phyloP scores from a whole-genome alignment of 2,888 invertebrate genomes.

The Hydraecia micacea region DNA sequence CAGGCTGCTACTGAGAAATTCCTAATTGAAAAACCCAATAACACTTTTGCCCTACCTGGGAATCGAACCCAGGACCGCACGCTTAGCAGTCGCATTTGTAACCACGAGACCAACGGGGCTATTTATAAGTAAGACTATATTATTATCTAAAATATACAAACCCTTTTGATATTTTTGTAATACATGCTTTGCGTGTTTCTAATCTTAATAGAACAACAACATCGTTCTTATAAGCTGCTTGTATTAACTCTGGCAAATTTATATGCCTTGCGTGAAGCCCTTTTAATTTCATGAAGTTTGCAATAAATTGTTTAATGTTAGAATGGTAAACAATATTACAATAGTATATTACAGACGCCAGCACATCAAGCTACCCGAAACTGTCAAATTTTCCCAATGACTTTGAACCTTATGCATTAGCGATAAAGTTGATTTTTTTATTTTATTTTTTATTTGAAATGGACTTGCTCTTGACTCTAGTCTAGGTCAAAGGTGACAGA shows the following conservation, averaged over 20 bases:
- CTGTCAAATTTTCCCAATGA: no score
- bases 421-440: no score
- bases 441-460: no score
- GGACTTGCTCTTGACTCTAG: no score
- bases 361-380: no score
- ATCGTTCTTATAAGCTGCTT: conserved; percentile 23
- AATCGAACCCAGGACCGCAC: neutral
- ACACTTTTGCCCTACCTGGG: neutral
- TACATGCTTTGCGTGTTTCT: conserved; percentile 25
- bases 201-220: conserved; percentile 35
- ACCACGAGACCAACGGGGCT: neutral
- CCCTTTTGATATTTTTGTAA: conserved; percentile 20
- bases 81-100: neutral
- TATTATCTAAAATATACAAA: conserved; percentile 15
- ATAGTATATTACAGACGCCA: no score
- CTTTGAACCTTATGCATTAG: no score
- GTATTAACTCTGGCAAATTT: conserved; percentile 28
- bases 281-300: conserved; percentile 21
- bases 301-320: neutral
- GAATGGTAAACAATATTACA: neutral
- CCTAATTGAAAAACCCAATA: no score
- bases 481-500: no score
- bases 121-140: conserved; percentile 8
- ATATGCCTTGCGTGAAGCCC: conserved; percentile 16
- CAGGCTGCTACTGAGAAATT: no score